Base-by-base conservation (phyloP, 1,140 invertebrate species). In the Tetraneura akinire region DNA sequence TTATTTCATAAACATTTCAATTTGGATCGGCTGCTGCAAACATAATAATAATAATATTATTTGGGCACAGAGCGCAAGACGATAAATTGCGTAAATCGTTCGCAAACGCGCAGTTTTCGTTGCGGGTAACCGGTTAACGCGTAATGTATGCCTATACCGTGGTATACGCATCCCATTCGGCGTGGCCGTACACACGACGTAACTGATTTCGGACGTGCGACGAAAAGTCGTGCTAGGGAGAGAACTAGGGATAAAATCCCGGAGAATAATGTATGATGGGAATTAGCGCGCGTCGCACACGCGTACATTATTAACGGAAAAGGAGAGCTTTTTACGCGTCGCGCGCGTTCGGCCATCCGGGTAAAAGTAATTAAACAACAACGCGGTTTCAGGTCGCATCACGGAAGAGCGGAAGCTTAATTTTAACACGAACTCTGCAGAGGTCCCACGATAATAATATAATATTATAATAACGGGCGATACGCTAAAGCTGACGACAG, bases 341-440 rank as follows among this genome's bases (percentile, higher is more conserved):
- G 16, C 45, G 45, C 47, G 47, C 42, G 21, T 37, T 3, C 32
- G 8, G 42, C 29, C 29, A 16, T 51, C 26, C 16, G 45, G 68
- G 68, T 71, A 71, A 71, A 71, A 71, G 68, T 71, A 71, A 71
- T 71, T 71, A 71, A 71, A 71, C 68, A 51, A 71, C n/a, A n/a
- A n/a, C n/a, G n/a, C 68, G 45, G 68, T 51, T 70, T 71, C 47
- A 23, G 68, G 47, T 51, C 51, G 16, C 49, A 70, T 70, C 45
- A 45, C 42, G 8, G 21, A 70, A 70, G 49, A 70, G 21, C 42
- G 45, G 66, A 49, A 29, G 47, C 45, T 71, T 71, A 71, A 71
- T 71, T 71, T 51, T 32, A 51, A 49, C 23, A 71, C 9, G 21
- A 13, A 9, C 10, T 14, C 21, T 23, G 14, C 3, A 42, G 14